A percentile compares a stretch with the other conserved stretches of the same genome.
These are phyloP conservation scores for Diachrysia chrysitis DNA, from an alignment of 2,888 invertebrate genomes.

Conservation along the genomic window DNA sequence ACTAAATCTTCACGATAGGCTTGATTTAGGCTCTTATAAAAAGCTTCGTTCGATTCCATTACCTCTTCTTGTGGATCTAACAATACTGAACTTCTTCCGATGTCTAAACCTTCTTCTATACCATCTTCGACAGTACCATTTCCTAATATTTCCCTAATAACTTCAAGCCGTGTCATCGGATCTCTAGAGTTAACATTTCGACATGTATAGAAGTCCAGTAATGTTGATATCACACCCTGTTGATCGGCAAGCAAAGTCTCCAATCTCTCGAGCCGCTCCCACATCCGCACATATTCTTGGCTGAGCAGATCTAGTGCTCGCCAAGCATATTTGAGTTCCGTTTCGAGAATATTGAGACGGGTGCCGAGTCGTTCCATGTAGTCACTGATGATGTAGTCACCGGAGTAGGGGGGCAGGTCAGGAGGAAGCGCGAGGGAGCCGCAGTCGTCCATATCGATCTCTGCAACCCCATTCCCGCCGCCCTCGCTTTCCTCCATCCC, in stretches of 20 bases:
- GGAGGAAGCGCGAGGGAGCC: constrained; percentile 88
- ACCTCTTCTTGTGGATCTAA: constrained; percentile 83
- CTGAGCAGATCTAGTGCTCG: constrained; percentile 96
- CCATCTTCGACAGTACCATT: constrained; percentile 91
- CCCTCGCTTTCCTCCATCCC: constrained; percentile 88
- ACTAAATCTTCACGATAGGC: constrained; percentile 95
- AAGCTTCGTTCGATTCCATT: constrained; percentile 95
- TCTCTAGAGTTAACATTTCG: constrained; percentile 86
- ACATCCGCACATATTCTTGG: constrained; percentile 98
- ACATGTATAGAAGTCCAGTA: constrained; percentile 93
- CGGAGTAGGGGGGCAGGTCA: constrained; percentile 88
- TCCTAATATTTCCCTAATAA: constrained; percentile 91
- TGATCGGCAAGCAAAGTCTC: constrained; percentile 96
- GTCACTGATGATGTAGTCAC: constrained; percentile 95
- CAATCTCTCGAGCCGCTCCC: constrained; percentile 96
- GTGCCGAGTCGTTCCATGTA: constrained; percentile 97
- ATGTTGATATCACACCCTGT: constrained; percentile 96
- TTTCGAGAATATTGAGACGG: constrained; percentile 95
- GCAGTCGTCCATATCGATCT: constrained; percentile 87
- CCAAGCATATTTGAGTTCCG: constrained; percentile 97
- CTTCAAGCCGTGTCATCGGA: constrained; percentile 88
- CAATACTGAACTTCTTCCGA: constrained; percentile 80
- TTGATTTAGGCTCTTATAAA: constrained; percentile 96
- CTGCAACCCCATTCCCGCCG: constrained; percentile 88
- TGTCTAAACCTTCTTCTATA: constrained; percentile 91